Evolutionary conservation across 2,888 invertebrate genomes (phyloP).

Genomic region (Octodonta nipae): DNA sequence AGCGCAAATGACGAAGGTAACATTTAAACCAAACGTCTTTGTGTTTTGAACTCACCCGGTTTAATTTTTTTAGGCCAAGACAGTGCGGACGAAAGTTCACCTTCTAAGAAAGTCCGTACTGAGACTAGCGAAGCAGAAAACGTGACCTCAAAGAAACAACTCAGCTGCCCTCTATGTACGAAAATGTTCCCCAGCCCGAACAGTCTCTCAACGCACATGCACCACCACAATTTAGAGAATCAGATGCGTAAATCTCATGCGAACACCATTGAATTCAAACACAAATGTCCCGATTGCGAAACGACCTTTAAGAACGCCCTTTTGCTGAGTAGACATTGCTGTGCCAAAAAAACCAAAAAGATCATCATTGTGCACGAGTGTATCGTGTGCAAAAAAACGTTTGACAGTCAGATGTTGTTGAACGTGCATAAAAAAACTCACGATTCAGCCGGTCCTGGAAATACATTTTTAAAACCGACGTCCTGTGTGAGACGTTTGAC

Average conservation of each 20-base stretch:
- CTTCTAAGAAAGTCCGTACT: slow-evolving; percentile 16
- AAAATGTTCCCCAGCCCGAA: slow-evolving; percentile 32
- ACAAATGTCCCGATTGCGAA: slow-evolving; percentile 27
- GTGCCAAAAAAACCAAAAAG: slow-evolving; percentile 11
- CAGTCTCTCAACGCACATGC: slow-evolving; percentile 30
- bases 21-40: not conserved
- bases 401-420: not conserved
- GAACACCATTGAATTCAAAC: slow-evolving; percentile 19
- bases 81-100: slow-evolving; percentile 11
- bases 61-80: not conserved
- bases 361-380: no score
- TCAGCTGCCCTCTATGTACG: slow-evolving; percentile 28
- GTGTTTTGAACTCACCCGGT: slow-evolving; percentile 12
- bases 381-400: not conserved
- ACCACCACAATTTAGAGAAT: slow-evolving; percentile 28
- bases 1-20: slow-evolving; percentile 4
- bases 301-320: slow-evolving; percentile 27
- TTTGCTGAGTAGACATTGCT: slow-evolving; percentile 25
- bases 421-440: not conserved
- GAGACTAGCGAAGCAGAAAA: slow-evolving; percentile 13
- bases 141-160: slow-evolving; percentile 17
- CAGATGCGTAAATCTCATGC: slow-evolving; percentile 13
- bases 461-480: no score
- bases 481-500: no score
- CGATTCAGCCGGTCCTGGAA: no score